Percentiles rank a stretch among this genome's conserved stretches.
These are phyloP conservation scores for Drosophila pseudoananassae DNA, from an alignment of 1,140 invertebrate genomes.

Conservation along the genomic window DNA sequence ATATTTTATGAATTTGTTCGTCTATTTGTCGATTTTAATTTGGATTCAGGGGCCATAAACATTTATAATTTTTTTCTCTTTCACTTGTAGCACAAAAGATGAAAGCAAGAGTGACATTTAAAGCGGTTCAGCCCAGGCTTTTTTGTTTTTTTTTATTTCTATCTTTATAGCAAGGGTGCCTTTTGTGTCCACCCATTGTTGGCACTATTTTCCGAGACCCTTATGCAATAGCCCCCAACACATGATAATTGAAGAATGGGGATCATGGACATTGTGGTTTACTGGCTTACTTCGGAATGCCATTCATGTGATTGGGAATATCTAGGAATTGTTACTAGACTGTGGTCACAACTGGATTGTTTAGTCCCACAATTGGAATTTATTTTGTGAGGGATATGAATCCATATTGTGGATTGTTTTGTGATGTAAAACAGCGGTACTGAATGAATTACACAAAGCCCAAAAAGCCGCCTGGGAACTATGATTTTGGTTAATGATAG, in stretches of 20 bases:
- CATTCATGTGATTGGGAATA: constrained; percentile 37
- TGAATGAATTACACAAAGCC: constrained; percentile 15
- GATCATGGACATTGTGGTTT: constrained; percentile 41
- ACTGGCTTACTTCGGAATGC: constrained; percentile 37
- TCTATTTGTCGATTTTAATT: constrained; percentile 71
- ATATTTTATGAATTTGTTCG: constrained; percentile 66
- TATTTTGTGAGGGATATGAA: neutral
- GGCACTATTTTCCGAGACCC: constrained; percentile 10
- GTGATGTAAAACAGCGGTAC: constrained; percentile 30
- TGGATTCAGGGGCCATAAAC: constrained; percentile 42
- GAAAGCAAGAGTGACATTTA: constrained; percentile 76
- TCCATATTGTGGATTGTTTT: constrained; percentile 20
- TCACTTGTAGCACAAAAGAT: constrained; percentile 56
- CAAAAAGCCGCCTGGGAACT: constrained; percentile 29
- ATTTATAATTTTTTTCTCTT: constrained; percentile 44
- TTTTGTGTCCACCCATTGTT: constrained; percentile 34
- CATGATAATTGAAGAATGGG: constrained; percentile 43
- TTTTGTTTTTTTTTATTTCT: neutral
- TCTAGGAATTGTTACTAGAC: constrained; percentile 31
- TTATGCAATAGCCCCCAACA: constrained; percentile 21
- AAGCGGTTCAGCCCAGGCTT: constrained; percentile 22
- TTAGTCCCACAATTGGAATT: neutral
- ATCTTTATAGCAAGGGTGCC: constrained; percentile 24
- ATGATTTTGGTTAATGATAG: constrained; percentile 21
- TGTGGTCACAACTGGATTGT: constrained; percentile 24